A percentile compares a stretch with the other conserved stretches of the same genome.
Evolutionary conservation across 2,797 vertebrate genomes (phyloP).

Genomic region (Nasua narica): DNA sequence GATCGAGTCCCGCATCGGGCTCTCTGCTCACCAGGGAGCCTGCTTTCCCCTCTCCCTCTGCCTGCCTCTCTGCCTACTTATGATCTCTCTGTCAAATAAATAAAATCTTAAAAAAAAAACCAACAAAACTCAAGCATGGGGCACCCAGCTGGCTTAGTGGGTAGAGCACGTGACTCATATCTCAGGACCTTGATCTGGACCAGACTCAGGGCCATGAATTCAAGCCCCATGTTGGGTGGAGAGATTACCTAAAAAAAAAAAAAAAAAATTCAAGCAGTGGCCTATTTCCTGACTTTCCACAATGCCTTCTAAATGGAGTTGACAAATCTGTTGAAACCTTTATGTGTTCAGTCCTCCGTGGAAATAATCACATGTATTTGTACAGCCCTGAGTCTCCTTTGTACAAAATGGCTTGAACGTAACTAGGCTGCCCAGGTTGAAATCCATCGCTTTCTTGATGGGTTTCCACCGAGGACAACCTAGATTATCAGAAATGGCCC

Average conservation of each 20-base stretch:
- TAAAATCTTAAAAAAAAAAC: too few species aligned
- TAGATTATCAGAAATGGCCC: not conserved
- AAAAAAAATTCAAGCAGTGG: not conserved
- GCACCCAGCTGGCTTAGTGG: not conserved
- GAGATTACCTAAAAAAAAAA: not conserved
- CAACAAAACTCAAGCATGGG: not conserved
- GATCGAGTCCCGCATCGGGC: too few species aligned
- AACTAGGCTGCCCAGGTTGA: not conserved
- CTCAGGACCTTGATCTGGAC: too few species aligned
- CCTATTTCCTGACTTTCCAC: not conserved
- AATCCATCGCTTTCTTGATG: not conserved
- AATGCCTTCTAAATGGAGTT: not conserved
- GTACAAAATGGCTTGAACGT: not conserved
- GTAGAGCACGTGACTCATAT: not conserved
- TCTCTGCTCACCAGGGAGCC: too few species aligned
- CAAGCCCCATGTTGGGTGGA: not conserved
- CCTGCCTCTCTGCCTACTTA: too few species aligned
- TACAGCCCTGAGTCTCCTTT: not conserved
- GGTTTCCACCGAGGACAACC: not conserved
- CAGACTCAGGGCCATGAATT: not conserved
- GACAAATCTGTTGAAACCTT: not conserved
- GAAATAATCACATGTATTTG: not conserved
- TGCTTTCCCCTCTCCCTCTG: too few species aligned
- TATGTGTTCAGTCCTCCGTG: not conserved
- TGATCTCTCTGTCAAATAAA: too few species aligned